These are phyloP conservation scores for Cryptocephalus moraei DNA, from an alignment of 2,888 invertebrate genomes.

Conservation along the genomic window DNA sequence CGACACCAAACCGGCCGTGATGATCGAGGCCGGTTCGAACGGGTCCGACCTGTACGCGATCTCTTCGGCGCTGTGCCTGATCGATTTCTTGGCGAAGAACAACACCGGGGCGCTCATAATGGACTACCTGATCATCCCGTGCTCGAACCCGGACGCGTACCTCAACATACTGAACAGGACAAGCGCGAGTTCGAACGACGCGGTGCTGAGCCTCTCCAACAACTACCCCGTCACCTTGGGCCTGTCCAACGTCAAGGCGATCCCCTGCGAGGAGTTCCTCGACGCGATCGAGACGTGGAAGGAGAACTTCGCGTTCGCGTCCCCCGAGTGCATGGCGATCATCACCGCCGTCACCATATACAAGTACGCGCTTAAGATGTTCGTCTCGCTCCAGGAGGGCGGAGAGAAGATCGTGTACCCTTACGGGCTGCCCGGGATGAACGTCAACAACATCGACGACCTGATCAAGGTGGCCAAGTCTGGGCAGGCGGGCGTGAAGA, in stretches of 20 bases:
- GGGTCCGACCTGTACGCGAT: conserved; percentile 19
- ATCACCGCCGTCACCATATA: conserved; percentile 7
- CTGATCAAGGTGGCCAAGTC: conserved; percentile 13
- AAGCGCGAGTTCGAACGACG: conserved; percentile 4
- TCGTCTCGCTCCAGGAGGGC: conserved; percentile 17
- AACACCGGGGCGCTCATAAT: conserved; percentile 11
- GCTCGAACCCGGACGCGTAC: conserved; percentile 23
- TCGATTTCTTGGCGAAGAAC: conserved; percentile 19
- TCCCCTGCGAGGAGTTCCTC: conserved; percentile 12
- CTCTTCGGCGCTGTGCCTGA: conserved; percentile 18
- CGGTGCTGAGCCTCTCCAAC: conserved; percentile 4
- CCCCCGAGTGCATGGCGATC: conserved; percentile 13
- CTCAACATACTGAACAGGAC: conserved; percentile 7
- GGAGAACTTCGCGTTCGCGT: conserved; percentile 8
- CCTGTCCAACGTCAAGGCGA: conserved; percentile 6
- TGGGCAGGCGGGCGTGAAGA: conserved; percentile 8
- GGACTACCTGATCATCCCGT: conserved; percentile 23
- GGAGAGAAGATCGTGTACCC: conserved; percentile 17
- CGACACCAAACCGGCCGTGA: conserved; percentile 3
- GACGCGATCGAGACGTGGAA: conserved; percentile 17
- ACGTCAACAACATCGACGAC: conserved; percentile 8
- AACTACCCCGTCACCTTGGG: conserved; percentile 19
- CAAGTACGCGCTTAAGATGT: conserved; percentile 13
- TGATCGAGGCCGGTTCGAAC: conserved; percentile 21
- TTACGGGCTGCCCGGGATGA: conserved; percentile 10